Evolutionary conservation across 2,888 invertebrate genomes (phyloP).

Genomic region (Dendrolimus houi): DNA sequence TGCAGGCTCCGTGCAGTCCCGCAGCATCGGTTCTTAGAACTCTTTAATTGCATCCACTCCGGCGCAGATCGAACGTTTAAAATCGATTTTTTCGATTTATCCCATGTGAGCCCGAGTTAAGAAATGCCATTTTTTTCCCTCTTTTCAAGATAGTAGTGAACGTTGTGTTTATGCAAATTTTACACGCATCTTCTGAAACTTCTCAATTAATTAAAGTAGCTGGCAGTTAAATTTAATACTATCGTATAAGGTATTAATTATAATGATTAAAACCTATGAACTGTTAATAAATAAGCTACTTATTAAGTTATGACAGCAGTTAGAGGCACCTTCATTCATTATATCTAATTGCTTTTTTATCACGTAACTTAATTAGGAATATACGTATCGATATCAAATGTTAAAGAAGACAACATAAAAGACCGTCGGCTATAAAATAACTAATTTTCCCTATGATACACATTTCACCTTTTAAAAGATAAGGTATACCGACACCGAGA

Average conservation of each 20-base stretch:
- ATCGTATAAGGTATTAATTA: background rate
- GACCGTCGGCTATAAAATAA: no score
- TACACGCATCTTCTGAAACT: constrained; percentile 70
- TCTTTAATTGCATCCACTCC: constrained; percentile 72
- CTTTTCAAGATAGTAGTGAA: constrained; percentile 60
- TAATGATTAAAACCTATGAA: background rate
- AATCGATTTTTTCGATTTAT: constrained; percentile 73
- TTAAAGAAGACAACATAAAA: no score
- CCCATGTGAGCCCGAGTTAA: constrained; percentile 55
- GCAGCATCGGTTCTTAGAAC: constrained; percentile 57
- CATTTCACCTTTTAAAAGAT: background rate
- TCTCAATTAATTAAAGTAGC: constrained; percentile 62
- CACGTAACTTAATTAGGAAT: no score
- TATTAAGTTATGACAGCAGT: background rate
- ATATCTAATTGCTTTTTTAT: no score
- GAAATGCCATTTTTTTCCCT: constrained; percentile 51
- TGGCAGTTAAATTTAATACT: constrained; percentile 21
- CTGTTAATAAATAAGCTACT: background rate
- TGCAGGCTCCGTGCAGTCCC: constrained; percentile 46
- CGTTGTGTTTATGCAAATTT: constrained; percentile 72
- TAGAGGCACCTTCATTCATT: background rate
- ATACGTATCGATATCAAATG: background rate
- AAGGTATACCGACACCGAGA: constrained; percentile 16
- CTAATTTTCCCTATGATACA: background rate
- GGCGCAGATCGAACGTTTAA: constrained; percentile 70